Conservation (phyloP, 2,888 invertebrate species). For the Strigamia crassipes region DNA sequence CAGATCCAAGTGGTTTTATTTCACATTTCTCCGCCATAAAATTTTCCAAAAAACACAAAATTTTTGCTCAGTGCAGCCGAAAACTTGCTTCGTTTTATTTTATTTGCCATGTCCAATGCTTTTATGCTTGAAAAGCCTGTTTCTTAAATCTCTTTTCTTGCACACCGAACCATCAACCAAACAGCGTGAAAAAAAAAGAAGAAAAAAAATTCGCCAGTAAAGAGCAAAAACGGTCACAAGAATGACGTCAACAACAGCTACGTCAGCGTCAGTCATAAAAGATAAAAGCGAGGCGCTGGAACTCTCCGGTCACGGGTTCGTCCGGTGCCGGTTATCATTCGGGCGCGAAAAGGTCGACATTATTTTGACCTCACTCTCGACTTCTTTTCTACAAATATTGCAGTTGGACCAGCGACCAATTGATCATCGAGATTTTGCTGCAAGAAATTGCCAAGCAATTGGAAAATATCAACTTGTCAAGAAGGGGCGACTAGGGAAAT, state of each 20-base stretch:
- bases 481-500: conserved; percentile 32
- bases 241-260: conserved; percentile 36
- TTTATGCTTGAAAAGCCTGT: neutral
- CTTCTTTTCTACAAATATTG: conserved; percentile 30
- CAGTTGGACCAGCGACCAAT: conserved; percentile 28
- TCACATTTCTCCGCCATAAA: too few species aligned
- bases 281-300: conserved; percentile 32
- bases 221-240: conserved; percentile 11
- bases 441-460: conserved; percentile 40
- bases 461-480: conserved; percentile 42
- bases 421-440: conserved; percentile 35
- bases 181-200: neutral
- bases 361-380: conserved; percentile 29
- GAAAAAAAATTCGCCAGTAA: neutral
- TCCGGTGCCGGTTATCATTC: conserved; percentile 20
- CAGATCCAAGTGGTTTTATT: too few species aligned
- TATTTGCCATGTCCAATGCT: neutral
- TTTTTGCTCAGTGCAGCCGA: too few species aligned
- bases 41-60: too few species aligned
- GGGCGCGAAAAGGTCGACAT: conserved; percentile 26
- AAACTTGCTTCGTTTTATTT: too few species aligned
- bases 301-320: conserved; percentile 34
- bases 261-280: conserved; percentile 40
- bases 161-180: neutral
- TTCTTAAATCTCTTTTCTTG: neutral